Conservation (phyloP, 2,888 invertebrate species). For the Digitonthophagus gazella region DNA sequence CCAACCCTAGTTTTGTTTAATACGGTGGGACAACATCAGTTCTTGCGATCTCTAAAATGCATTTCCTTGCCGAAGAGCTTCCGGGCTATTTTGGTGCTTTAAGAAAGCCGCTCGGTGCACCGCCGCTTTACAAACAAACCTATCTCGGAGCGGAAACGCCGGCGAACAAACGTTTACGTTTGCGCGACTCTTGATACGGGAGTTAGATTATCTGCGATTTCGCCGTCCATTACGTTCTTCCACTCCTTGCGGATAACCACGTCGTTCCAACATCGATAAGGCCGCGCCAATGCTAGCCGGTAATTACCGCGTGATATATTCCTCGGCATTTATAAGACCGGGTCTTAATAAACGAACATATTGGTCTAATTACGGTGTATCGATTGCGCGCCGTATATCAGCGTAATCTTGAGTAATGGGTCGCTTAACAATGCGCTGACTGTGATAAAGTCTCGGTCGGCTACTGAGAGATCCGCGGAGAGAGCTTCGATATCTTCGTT, state of each 20-base stretch:
- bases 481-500: background rate
- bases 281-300: background rate
- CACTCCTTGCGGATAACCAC: background rate
- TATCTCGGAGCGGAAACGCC: background rate
- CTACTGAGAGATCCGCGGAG: background rate
- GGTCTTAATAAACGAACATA: conserved; percentile 18
- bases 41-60: background rate
- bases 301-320: conserved; percentile 12
- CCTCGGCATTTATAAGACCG: conserved; percentile 3
- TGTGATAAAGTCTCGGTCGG: conserved; percentile 2
- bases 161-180: background rate
- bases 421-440: conserved; percentile 12
- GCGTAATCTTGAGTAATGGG: conserved; percentile 13
- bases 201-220: background rate
- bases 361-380: conserved; percentile 17
- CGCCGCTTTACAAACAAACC: background rate
- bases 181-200: background rate
- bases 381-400: conserved; percentile 16
- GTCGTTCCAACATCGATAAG: background rate
- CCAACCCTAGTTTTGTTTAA: too few relatives aligned
- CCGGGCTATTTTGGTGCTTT: background rate
- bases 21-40: too few relatives aligned
- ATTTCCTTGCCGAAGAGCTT: background rate
- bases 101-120: background rate
- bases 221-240: background rate